Conservation (phyloP, 2,797 vertebrate genomes). For the Esox lucius region DNA sequence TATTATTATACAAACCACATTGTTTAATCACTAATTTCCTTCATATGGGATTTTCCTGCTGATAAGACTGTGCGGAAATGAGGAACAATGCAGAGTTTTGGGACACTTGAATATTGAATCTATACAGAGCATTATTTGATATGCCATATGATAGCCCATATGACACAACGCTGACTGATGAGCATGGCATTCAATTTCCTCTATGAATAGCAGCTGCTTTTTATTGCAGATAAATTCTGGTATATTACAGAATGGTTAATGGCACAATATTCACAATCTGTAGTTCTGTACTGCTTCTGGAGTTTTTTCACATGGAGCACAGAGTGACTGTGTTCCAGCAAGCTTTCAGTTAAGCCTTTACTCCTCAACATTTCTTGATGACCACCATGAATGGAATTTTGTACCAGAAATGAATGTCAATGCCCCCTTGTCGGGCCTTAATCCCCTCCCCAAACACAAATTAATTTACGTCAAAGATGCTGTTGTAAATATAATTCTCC, state of each 20-base stretch:
- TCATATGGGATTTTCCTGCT: conserved; percentile 43
- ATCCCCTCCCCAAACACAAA: no score
- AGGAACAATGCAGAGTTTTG: conserved; percentile 45
- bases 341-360: neutral
- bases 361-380: neutral
- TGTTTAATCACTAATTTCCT: conserved; percentile 49
- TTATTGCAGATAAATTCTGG: conserved; percentile 61
- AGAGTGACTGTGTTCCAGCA: neutral
- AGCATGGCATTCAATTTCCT: conserved; percentile 60
- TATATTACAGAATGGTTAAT: conserved; percentile 65
- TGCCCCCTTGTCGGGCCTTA: no score
- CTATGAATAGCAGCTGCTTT: conserved; percentile 65
- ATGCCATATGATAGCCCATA: conserved; percentile 66
- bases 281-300: conserved; percentile 21
- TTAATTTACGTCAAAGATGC: no score
- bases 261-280: conserved; percentile 69
- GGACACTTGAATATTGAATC: conserved; percentile 51
- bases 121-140: conserved; percentile 65
- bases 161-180: conserved; percentile 65
- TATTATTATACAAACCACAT: conserved; percentile 50
- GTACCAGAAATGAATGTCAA: no score
- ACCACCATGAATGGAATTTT: neutral
- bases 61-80: conserved; percentile 58
- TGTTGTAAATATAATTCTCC: no score
- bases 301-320: neutral